Base-by-base conservation (phyloP, 1,140 invertebrate species). In the Magallana ariakensis region DNA sequence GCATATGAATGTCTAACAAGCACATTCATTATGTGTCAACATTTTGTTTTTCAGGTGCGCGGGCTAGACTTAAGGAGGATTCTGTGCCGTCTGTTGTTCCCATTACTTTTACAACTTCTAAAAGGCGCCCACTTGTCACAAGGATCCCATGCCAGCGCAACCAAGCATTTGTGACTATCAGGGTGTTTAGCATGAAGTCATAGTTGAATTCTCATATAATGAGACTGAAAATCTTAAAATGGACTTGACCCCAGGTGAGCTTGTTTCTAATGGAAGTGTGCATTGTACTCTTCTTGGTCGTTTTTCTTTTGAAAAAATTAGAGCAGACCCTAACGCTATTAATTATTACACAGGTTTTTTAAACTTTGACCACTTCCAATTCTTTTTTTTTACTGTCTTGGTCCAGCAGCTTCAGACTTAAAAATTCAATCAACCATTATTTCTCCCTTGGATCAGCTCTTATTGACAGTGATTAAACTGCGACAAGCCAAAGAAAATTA, bases 251-350 rank as follows among this genome's bases (percentile, higher is more conserved):
- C n/a, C 3, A 16, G 33, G 1, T 10, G 46, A 15, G 22, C 19
- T n/a, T 53, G 13, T 75, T 75, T 75, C 19, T 22, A n/a, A 66
- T 7, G n/a, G 22, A 22, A 66, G 62, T 54, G 54, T 80, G 46
- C 62, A 54, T 1, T 55, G 66, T 19, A 16, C 22, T 54, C 13
- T 62, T 53, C 22, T 16, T 46, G 22, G 15, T 33, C 85, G 80
- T 53, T 80, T n/a, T 83, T 75, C 53, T 13, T 57, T 85, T 75
- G 60, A 70, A 66, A 85, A 55, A n/a, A 83, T 82, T 16, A 82
- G 55, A 16, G 11, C 60, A 70, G 26, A 89, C 26, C n/a, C 82
- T 22, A 75, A 82, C 26, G 55, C 26, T 4, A 55, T 89, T 62
- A 16, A 1, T 8, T 11, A n/a, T 62, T 62, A 62, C 60, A 62